Evolutionary conservation across 92 coral and sea anemone species (phyloP).

Genomic region (Blastomussa wellsi): DNA sequence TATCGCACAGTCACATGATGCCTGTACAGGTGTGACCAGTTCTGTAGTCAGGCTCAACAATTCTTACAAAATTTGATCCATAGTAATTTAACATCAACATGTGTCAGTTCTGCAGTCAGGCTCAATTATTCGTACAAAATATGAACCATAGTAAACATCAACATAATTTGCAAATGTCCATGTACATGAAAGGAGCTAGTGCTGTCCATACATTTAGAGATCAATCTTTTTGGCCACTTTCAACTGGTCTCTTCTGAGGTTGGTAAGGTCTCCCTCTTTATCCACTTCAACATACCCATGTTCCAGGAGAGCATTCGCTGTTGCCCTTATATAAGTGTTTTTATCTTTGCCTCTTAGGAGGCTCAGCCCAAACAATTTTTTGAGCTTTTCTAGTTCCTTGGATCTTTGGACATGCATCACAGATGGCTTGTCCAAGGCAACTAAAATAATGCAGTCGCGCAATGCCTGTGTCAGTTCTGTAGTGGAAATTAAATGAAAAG

Average conservation of each 20-base stretch:
- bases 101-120: no score
- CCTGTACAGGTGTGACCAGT: no score
- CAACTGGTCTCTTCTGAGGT: slow-evolving; percentile 29
- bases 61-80: no score
- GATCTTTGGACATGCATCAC: not conserved
- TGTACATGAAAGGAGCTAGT: no score
- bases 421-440: slow-evolving; percentile 6
- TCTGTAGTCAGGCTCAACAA: no score
- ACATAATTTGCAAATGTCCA: not conserved
- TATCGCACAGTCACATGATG: no score
- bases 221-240: not conserved
- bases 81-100: no score
- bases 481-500: not conserved
- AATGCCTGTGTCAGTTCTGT: slow-evolving; percentile 28
- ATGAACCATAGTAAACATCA: not conserved
- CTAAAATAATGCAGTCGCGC: slow-evolving; percentile 10
- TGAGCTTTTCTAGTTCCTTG: slow-evolving; percentile 13
- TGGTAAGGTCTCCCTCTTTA: slow-evolving; percentile 17
- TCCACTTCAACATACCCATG: slow-evolving; percentile 8
- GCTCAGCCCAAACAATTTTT: slow-evolving; percentile 10
- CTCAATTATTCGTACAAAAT: no score
- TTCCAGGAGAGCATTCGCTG: slow-evolving; percentile 35
- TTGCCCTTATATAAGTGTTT: slow-evolving; percentile 14
- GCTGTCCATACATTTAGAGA: not conserved
- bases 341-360: slow-evolving; percentile 37